phyloP scores from a whole-genome alignment of 2,797 vertebrate genomes.

The Esox masquinongy region DNA sequence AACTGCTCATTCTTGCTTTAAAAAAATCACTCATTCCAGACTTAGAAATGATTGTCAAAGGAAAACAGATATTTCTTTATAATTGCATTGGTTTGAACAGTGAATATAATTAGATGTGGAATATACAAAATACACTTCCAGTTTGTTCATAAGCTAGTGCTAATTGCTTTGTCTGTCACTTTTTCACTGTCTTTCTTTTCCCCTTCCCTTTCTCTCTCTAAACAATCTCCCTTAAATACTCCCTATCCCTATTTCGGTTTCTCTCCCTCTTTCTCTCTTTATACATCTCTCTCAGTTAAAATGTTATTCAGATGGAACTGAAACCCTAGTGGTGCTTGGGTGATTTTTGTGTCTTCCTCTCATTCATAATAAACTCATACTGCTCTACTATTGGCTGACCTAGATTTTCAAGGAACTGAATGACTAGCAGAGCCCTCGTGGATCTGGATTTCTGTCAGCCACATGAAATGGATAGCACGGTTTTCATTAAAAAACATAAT shows the following conservation, averaged over 20 bases:
- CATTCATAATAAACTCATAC: slow-evolving; percentile 18
- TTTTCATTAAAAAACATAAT: slow-evolving; percentile 33
- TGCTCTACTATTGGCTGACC: slow-evolving; percentile 20
- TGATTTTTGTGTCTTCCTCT: background rate
- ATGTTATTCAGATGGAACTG: background rate
- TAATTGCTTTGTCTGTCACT: background rate
- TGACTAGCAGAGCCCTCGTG: slow-evolving; percentile 4
- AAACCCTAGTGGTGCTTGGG: background rate
- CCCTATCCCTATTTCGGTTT: too few relatives aligned
- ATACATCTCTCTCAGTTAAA: background rate
- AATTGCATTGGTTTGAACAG: background rate
- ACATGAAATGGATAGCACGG: slow-evolving; percentile 13
- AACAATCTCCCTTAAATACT: too few relatives aligned
- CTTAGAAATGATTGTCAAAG: background rate
- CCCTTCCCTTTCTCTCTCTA: too few relatives aligned
- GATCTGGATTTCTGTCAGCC: slow-evolving; percentile 1
- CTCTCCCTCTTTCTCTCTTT: too few relatives aligned
- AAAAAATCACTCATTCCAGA: too few relatives aligned
- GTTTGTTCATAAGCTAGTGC: background rate
- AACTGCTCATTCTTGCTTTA: too few relatives aligned
- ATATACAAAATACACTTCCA: background rate
- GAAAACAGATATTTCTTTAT: background rate
- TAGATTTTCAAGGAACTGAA: slow-evolving; percentile 25
- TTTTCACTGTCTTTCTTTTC: too few relatives aligned
- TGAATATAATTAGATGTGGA: background rate